Evolutionary conservation across 2,888 invertebrate species (phyloP).

Genomic region (Smittia sp.): DNA sequence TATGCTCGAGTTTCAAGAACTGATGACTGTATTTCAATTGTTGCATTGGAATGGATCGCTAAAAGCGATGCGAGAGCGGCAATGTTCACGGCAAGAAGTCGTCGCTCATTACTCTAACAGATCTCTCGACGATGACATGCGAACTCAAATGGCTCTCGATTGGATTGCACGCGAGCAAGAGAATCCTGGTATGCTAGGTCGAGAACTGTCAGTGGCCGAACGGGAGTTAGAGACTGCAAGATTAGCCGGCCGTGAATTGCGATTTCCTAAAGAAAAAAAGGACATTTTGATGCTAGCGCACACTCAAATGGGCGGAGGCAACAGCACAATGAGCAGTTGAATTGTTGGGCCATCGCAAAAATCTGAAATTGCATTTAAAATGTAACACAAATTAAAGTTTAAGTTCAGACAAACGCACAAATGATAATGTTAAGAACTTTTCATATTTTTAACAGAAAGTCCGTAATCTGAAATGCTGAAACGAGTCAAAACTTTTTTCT

Average conservation of each 20-base stretch:
- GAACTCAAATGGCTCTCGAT: conserved; percentile 92
- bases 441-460: conserved; percentile 1
- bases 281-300: conserved; percentile 88
- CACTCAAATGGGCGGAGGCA: conserved; percentile 66
- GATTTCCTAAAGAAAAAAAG: conserved; percentile 94
- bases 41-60: conserved; percentile 96
- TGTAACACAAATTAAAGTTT: conserved; percentile 41
- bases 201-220: conserved; percentile 80
- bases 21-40: conserved; percentile 96
- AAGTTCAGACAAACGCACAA: conserved; percentile 14
- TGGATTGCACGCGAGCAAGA: conserved; percentile 85
- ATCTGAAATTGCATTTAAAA: conserved; percentile 37
- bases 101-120: conserved; percentile 92
- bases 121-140: conserved; percentile 91
- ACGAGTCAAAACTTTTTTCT: too few relatives aligned
- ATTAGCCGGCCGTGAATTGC: conserved; percentile 82
- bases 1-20: conserved; percentile 93
- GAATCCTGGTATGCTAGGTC: conserved; percentile 70
- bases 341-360: conserved; percentile 4
- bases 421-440: neutral
- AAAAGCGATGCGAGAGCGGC: conserved; percentile 91
- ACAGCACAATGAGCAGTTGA: conserved; percentile 45
- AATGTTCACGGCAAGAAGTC: conserved; percentile 89
- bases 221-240: conserved; percentile 82
- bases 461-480: neutral